A percentile compares a stretch with the other conserved stretches of the same genome.
phyloP scores from a whole-genome alignment of 2,888 invertebrate species.

The Lepidocyrtoides sp. region DNA sequence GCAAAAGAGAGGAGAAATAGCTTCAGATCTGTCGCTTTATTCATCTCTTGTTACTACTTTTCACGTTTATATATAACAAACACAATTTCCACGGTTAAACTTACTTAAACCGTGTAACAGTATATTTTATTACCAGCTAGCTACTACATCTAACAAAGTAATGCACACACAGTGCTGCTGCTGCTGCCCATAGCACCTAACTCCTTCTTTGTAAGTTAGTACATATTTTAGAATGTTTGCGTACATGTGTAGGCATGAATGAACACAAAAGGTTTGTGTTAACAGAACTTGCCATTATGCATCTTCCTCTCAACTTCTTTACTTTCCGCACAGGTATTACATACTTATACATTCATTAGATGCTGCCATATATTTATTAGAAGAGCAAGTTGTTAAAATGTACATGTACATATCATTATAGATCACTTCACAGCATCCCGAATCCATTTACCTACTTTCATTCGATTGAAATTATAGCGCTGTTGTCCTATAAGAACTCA shows the following conservation, averaged over 20 bases:
- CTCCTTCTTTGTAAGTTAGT: constrained; percentile 2
- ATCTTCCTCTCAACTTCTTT: constrained; percentile 7
- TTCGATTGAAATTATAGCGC: constrained; percentile 24
- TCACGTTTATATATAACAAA: constrained; percentile 37
- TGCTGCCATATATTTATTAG: constrained; percentile 1
- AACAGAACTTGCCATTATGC: constrained; percentile 14
- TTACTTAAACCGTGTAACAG: background rate
- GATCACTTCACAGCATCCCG: constrained; percentile 48
- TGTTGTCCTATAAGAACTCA: background rate
- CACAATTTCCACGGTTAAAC: constrained; percentile 43
- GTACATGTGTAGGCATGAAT: constrained; percentile 63
- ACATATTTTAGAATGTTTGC: constrained; percentile 48
- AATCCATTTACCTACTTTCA: constrained; percentile 67
- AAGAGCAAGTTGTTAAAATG: constrained; percentile 21
- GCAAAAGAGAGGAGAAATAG: constrained; percentile 45
- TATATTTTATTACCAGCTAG: no score
- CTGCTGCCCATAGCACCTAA: background rate
- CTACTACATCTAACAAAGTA: background rate
- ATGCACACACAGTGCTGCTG: background rate
- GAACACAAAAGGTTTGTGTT: constrained; percentile 63
- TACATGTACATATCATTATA: constrained; percentile 35
- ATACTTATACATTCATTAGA: constrained; percentile 30
- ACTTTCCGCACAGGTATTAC: constrained; percentile 49
- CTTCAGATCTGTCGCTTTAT: constrained; percentile 52
- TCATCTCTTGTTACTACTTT: constrained; percentile 68